Evolutionary conservation across 2,888 invertebrate genomes (phyloP).

Genomic region (Xylophagus ater): DNA sequence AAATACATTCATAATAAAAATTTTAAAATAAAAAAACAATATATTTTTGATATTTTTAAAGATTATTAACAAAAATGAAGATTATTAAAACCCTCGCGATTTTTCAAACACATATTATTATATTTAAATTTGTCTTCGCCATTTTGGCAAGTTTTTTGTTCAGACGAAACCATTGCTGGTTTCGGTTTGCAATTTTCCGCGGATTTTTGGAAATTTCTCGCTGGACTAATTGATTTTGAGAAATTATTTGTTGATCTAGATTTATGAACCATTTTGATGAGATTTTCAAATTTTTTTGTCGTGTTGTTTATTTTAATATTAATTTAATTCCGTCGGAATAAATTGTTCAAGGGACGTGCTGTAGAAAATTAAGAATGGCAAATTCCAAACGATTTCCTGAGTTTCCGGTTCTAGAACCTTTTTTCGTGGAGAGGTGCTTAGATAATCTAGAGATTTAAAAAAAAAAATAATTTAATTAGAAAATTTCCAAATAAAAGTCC

Average conservation of each 20-base stretch:
- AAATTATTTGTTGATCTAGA: slow-evolving; percentile 12
- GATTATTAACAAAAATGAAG: slow-evolving; percentile 31
- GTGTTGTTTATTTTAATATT: background rate
- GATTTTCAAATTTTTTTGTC: background rate
- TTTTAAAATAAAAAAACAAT: too few relatives aligned
- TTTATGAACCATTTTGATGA: slow-evolving; percentile 15
- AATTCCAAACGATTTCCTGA: slow-evolving; percentile 37
- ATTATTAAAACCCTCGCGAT: slow-evolving; percentile 33
- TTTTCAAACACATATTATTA: slow-evolving; percentile 33
- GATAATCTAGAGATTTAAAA: slow-evolving; percentile 26
- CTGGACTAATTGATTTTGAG: slow-evolving; percentile 14
- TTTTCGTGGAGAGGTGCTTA: slow-evolving; percentile 32
- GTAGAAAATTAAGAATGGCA: slow-evolving; percentile 34
- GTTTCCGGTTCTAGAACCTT: slow-evolving; percentile 38
- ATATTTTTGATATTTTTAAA: too few relatives aligned
- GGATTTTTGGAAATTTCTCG: slow-evolving; percentile 9
- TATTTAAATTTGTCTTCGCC: slow-evolving; percentile 34
- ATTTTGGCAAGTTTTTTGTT: slow-evolving; percentile 5
- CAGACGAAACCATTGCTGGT: slow-evolving; percentile 18
- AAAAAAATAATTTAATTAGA: background rate
- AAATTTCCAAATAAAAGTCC: slow-evolving; percentile 1
- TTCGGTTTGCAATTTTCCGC: slow-evolving; percentile 8
- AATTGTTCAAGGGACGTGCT: slow-evolving; percentile 36
- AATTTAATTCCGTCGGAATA: background rate
- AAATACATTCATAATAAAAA: too few relatives aligned